phyloP scores from a whole-genome alignment of 2,113 vertebrate genomes.

The Antennarius striatus region DNA sequence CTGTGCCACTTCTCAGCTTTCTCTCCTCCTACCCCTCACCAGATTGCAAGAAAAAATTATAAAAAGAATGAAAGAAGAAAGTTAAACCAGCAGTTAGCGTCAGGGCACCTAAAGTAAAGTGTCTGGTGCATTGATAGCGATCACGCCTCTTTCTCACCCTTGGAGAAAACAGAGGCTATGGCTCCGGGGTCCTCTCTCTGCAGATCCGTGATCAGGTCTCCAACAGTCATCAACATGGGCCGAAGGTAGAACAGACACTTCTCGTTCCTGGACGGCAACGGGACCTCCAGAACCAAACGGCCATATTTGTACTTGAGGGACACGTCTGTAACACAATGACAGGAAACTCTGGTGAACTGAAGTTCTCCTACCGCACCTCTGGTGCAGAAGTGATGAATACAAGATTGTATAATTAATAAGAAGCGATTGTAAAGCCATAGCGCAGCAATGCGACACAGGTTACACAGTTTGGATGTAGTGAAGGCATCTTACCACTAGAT shows the following conservation, averaged over 20 bases:
- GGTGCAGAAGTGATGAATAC: neutral
- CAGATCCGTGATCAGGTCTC: slow-evolving; percentile 84
- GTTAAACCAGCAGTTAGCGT: neutral
- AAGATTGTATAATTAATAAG: neutral
- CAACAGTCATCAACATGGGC: slow-evolving; percentile 85
- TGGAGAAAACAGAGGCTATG: slow-evolving; percentile 72
- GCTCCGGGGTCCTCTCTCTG: slow-evolving; percentile 87
- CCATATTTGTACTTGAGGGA: slow-evolving; percentile 84
- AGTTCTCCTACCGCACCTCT: too few species aligned
- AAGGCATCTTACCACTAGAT: slow-evolving; percentile 68
- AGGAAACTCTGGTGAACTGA: neutral
- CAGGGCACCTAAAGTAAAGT: neutral
- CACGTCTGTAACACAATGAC: slow-evolving; percentile 72
- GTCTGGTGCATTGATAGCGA: neutral
- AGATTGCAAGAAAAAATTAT: neutral
- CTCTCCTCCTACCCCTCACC: slow-evolving; percentile 1
- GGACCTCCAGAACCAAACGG: slow-evolving; percentile 86
- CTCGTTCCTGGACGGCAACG: slow-evolving; percentile 87
- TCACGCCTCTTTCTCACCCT: slow-evolving; percentile 68
- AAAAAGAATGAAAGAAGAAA: too few species aligned
- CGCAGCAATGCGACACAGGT: too few species aligned
- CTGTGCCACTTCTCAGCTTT: neutral
- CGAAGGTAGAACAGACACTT: slow-evolving; percentile 87
- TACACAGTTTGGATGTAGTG: slow-evolving; percentile 7
- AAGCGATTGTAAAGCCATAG: neutral